Evolutionary conservation across 2,113 vertebrate species (phyloP), one percentile per base, ranked within the genome.

Genomic region (Catharus fuscescens): DNA sequence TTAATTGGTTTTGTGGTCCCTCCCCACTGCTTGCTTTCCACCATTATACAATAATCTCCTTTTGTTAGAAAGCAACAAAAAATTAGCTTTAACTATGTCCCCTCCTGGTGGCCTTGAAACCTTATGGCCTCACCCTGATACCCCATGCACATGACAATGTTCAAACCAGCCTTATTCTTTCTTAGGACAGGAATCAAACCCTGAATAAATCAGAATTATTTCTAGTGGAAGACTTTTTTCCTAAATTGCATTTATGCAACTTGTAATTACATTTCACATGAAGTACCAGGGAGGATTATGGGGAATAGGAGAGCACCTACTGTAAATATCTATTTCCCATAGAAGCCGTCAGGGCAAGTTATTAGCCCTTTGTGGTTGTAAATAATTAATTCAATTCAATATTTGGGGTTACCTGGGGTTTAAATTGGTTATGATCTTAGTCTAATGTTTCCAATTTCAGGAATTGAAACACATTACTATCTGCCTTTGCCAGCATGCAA

Each of bases 391-490:
- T 96, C 65, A 86, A 88, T 88, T 78, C 86, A 79, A 79, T 92
- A 89, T 95, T 96, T 97, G 94, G 96, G 85, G 72, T 96, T 97
- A 94, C 93, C 72, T 88, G 94, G 76, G 74, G 76, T 95, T 96
- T 96, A 95, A 90, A 88, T 83, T 90, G 88, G 90, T 92, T 83
- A 88, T 96, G 88, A 96, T 88, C 88, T 88, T 88, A 71, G 69
- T 57, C 90, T 95, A 96, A 93, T 84, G 65, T 88, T 94, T 90
- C 88, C 76, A 94, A 45, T 94, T 94, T 90, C 82, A 96, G 83
- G 90, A 92, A 96, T 12, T 92, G 92, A 92, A 93, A 66, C 28
- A 36, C 83, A 95, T 93, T 95, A 89, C 91, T 87, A 45, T 86
- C 38, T 76, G 77, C 86, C 86, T 95, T 86, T 93, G 91, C 73